Conservation (phyloP, 2,113 vertebrate species). For the Raja brachyura region DNA sequence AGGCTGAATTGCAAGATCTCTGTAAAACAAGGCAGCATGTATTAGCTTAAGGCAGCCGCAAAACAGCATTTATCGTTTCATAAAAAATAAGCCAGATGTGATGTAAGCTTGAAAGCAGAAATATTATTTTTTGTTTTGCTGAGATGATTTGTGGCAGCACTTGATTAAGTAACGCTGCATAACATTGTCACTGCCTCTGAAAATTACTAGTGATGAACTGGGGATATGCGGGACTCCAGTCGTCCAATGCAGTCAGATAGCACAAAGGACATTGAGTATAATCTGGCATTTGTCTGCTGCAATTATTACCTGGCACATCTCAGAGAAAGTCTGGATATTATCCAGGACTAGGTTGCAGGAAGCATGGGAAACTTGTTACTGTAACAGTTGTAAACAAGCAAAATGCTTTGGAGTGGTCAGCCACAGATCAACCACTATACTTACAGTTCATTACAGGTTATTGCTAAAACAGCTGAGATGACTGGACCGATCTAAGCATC, state of each 20-base stretch:
- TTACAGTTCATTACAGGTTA: neutral
- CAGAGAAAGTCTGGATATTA: neutral
- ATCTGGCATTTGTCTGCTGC: neutral
- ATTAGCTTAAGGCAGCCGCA: neutral
- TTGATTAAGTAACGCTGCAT: neutral
- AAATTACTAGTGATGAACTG: neutral
- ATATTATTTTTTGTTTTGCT: neutral
- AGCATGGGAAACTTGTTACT: neutral
- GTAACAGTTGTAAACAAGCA: neutral
- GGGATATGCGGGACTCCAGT: neutral
- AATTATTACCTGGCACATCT: neutral
- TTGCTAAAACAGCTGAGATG: constrained; percentile 3
- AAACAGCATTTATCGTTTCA: neutral
- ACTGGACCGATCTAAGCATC: neutral
- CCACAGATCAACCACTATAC: neutral
- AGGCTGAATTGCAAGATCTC: neutral
- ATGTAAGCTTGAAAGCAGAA: neutral
- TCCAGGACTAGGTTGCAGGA: neutral
- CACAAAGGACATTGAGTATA: neutral
- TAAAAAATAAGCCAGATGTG: neutral
- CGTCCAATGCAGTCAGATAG: neutral
- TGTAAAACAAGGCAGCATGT: neutral
- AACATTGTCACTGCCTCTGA: neutral
- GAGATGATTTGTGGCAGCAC: neutral
- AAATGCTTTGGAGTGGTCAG: neutral